Evolutionary conservation across 2,113 vertebrate genomes (phyloP).

Genomic region (Rousettus leschenaultii): DNA sequence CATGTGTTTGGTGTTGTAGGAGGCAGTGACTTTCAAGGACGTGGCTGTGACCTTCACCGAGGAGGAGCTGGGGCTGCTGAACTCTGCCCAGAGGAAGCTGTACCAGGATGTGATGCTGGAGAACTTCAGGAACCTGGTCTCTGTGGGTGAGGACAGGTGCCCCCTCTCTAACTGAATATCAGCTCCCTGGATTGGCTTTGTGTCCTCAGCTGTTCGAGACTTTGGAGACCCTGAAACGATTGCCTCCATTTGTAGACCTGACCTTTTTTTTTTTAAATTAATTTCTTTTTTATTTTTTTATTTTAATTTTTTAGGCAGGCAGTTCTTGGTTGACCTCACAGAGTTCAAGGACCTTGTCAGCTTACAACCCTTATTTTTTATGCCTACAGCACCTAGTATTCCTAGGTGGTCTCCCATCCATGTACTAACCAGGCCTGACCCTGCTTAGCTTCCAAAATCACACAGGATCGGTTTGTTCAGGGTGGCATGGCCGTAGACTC

Average conservation of each 20-base stretch:
- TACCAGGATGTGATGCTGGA: constrained; percentile 42
- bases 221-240: background rate
- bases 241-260: background rate
- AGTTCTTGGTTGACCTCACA: too few relatives aligned
- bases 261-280: background rate
- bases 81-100: background rate
- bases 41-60: background rate
- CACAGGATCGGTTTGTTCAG: too few relatives aligned
- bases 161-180: background rate
- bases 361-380: too few relatives aligned
- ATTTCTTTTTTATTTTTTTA: too few relatives aligned
- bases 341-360: too few relatives aligned
- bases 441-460: too few relatives aligned
- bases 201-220: background rate
- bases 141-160: background rate
- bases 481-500: too few relatives aligned
- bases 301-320: too few relatives aligned
- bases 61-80: constrained; percentile 35
- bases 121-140: constrained; percentile 43
- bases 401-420: too few relatives aligned
- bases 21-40: background rate
- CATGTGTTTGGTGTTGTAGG: background rate
- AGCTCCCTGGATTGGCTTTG: background rate
- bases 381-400: too few relatives aligned
- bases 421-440: too few relatives aligned